Evolutionary conservation across 2,888 invertebrate species (phyloP).

Genomic region (Punctoribates punctum): DNA sequence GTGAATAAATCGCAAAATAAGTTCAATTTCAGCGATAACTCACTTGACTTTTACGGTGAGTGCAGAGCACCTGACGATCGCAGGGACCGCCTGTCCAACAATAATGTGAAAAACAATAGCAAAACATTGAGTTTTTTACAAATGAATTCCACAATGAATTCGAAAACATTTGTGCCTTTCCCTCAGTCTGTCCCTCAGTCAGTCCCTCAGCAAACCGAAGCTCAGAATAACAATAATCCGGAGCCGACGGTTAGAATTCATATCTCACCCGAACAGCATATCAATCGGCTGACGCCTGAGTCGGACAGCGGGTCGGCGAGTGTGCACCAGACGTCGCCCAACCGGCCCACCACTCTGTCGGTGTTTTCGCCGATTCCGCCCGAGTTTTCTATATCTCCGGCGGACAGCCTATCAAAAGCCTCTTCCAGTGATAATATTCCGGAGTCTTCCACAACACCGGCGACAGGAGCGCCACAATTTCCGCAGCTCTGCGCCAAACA

Average conservation of each 20-base stretch:
- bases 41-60: background rate
- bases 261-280: background rate
- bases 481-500: too few species aligned
- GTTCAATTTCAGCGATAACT: background rate
- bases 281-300: background rate
- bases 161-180: background rate
- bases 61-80: background rate
- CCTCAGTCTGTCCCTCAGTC: too few species aligned
- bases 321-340: background rate
- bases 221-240: background rate
- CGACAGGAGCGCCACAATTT: background rate
- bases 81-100: background rate
- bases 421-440: conserved; percentile 40
- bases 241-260: background rate
- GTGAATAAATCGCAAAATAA: background rate
- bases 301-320: too few species aligned
- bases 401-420: conserved; percentile 39
- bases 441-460: conserved; percentile 4
- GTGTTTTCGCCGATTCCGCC: conserved; percentile 12
- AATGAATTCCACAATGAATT: background rate
- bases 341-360: conserved; percentile 23
- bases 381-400: conserved; percentile 40
- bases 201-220: too few species aligned
- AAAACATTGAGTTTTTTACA: background rate
- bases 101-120: background rate